Evolutionary conservation across 2,797 vertebrate species (phyloP).

Genomic region (Huso huso): DNA sequence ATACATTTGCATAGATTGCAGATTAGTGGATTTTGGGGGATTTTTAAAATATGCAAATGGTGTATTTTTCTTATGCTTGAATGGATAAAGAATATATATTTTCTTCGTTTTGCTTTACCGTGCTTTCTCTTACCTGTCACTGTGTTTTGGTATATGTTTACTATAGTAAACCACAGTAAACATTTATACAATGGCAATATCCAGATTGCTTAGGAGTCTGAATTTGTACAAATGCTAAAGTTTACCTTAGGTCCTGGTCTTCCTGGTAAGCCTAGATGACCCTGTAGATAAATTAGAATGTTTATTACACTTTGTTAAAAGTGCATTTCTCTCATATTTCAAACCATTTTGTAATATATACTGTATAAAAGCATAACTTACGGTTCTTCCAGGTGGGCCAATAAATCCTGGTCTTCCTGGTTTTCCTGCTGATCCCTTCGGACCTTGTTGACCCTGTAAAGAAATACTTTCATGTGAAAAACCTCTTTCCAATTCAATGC

Average conservation of each 20-base stretch:
- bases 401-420: slow-evolving; percentile 70
- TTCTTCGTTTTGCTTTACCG: too few relatives aligned
- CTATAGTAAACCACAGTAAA: too few relatives aligned
- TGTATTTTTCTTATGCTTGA: too few relatives aligned
- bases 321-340: slow-evolving; percentile 35
- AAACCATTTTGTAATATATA: slow-evolving; percentile 31
- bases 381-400: slow-evolving; percentile 55
- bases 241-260: slow-evolving; percentile 56
- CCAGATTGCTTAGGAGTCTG: too few relatives aligned
- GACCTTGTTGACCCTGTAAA: slow-evolving; percentile 55
- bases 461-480: slow-evolving; percentile 1
- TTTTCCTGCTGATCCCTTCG: slow-evolving; percentile 62
- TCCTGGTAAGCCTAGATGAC: slow-evolving; percentile 58
- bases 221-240: too few relatives aligned
- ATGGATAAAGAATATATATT: too few relatives aligned
- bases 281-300: slow-evolving; percentile 46
- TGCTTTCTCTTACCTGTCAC: too few relatives aligned
- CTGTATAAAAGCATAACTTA: slow-evolving; percentile 40
- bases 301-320: slow-evolving; percentile 35
- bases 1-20: too few relatives aligned
- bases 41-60: too few relatives aligned
- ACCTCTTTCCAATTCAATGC: background rate
- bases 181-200: too few relatives aligned
- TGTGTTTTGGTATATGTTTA: too few relatives aligned
- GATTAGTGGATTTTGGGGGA: too few relatives aligned